Percentiles rank a stretch among this genome's conserved stretches.
These are phyloP conservation scores for Micromys minutus DNA, from an alignment of 2,113 vertebrate species.

Conservation along the genomic window DNA sequence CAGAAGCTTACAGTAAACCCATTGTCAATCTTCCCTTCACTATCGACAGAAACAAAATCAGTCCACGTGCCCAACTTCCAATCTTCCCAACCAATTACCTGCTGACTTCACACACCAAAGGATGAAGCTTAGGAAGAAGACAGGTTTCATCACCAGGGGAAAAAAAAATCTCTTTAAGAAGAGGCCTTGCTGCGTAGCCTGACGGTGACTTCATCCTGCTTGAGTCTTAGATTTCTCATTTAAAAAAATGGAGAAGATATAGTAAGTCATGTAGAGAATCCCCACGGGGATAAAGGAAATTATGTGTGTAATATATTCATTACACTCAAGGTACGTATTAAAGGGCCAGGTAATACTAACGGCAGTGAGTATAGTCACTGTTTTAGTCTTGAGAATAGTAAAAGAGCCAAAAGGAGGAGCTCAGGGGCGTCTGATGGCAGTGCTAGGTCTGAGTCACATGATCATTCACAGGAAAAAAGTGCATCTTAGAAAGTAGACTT, in stretches of 20 bases:
- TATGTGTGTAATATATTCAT: neutral
- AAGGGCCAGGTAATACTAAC: neutral
- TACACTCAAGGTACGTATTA: neutral
- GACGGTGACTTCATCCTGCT: neutral
- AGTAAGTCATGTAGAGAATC: neutral
- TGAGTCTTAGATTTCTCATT: neutral
- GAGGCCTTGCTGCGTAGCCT: neutral
- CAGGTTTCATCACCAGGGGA: neutral
- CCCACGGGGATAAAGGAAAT: neutral
- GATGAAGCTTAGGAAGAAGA: neutral
- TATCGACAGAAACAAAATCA: neutral
- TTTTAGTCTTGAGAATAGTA: neutral
- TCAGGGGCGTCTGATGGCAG: neutral
- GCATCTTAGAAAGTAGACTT: neutral
- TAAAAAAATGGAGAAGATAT: neutral
- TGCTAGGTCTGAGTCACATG: neutral
- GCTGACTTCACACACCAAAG: neutral
- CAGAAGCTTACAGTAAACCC: neutral
- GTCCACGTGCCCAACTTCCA: neutral
- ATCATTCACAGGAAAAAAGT: neutral
- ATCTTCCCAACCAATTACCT: neutral
- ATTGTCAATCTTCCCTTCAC: neutral
- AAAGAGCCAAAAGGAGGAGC: neutral
- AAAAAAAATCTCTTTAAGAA: neutral
- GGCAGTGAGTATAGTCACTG: neutral